Base-by-base conservation (phyloP, 2,888 invertebrate species). In the Lottia gigantea region DNA sequence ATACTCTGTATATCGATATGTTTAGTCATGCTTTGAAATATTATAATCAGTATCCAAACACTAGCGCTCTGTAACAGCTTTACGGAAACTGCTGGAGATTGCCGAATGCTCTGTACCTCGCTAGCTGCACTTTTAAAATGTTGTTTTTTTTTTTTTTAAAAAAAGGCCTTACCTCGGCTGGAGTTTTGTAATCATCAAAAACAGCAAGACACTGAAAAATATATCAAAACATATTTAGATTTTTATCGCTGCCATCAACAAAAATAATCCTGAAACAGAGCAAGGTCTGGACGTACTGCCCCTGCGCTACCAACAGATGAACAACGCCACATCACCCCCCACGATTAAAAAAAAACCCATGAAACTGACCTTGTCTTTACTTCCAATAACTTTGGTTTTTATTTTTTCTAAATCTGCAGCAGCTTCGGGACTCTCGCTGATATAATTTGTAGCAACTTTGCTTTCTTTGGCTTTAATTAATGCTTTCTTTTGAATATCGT, bases 391-490 rank as follows among this genome's bases (percentile, higher is more conserved):
- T 62, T 81, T 71, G 23, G 66, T 47, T 71, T 83, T 84, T 4
- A 84, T 74, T 66, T 83, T 79, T 65, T 81, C 76, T 81, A 84
- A 77, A 12, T 76, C 63, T 40, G 71, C 23, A 8, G 62, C 66
- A 7, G 83, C 74, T 16, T 66, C 68, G 11, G 81, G 81, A 71
- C 80, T 83, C 69, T 84, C 84, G 0, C 80, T 69, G 1, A 80
- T 77, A 64, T 80, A 84, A 63, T 82, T 83, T 61, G 79, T 78
- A 40, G 82, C 77, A 66, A 76, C 78, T 66, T 80, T 79, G 66
- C 76, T 78, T 70, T 84, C 80, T 45, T 79, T 80, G 46, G 74
- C 78, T 31, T 76, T 62, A 45, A 64, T 25, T 8, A 77, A 83
- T 55, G 79, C 76, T 62, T 75, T 76, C 55, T 76, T 64, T 47